Evolutionary conservation across 2,113 vertebrate genomes (phyloP).

Genomic region (Willisornis vidua): DNA sequence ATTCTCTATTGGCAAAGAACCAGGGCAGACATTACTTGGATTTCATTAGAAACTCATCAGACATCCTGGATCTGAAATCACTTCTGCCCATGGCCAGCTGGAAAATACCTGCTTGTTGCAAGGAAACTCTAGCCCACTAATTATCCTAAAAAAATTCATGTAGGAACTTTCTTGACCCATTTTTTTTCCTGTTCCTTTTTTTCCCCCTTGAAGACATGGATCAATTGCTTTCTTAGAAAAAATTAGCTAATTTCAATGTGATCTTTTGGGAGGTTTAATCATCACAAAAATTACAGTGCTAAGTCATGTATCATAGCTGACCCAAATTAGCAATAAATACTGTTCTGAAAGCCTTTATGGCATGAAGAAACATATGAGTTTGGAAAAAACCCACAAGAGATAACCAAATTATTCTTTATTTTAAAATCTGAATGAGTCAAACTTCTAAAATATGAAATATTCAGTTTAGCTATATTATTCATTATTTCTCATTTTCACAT

Average conservation of each 20-base stretch:
- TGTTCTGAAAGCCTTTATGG: neutral
- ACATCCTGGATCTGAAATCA: conserved; percentile 68
- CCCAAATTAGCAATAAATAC: neutral
- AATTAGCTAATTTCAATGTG: neutral
- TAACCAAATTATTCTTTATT: neutral
- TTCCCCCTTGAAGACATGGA: neutral
- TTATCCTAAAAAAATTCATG: conserved; percentile 45
- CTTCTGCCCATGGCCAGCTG: conserved; percentile 64
- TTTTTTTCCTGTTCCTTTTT: neutral
- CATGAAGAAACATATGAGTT: neutral
- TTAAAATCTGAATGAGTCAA: neutral
- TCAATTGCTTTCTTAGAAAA: conserved; percentile 53
- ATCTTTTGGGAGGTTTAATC: neutral
- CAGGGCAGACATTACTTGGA: conserved; percentile 68
- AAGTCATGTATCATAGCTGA: neutral
- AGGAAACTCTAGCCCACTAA: conserved; percentile 51
- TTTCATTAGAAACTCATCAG: conserved; percentile 74
- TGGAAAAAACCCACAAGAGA: neutral
- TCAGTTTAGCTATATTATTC: neutral
- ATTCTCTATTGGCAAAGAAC: conserved; percentile 39
- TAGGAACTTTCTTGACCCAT: conserved; percentile 47
- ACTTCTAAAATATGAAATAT: neutral
- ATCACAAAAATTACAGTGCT: neutral
- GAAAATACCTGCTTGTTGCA: conserved; percentile 48
- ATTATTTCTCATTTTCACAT: conserved; percentile 37